Base-by-base conservation (phyloP, 2,797 vertebrate genomes). In the Bradypus variegatus region DNA sequence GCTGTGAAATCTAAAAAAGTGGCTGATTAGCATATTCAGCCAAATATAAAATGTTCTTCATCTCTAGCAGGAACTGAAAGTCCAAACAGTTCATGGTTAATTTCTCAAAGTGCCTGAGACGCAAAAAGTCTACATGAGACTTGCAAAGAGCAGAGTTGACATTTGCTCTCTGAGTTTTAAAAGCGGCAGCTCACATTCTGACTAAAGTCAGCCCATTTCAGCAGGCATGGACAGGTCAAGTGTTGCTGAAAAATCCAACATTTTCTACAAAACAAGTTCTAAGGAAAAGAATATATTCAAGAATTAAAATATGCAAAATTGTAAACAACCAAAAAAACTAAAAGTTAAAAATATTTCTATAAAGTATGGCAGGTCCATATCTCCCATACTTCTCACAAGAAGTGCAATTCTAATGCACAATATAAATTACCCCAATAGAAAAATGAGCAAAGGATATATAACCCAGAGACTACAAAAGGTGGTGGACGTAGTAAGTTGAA, bases 371-470 rank as follows among this genome's bases (percentile, higher is more conserved):
- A 89, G 31, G 36, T 69, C 64, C 67, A 0, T 88, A 67, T 79
- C 27, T 72, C 55, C 53, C 81, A 31, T 36, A 50, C 3, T 58
- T 58, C 21, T 58, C 58, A 83, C 7, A 90, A 90, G 36, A 79
- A 91, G 12, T 70, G 14, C n/a, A 73, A 45, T 45, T 82, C 18
- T 62, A 92, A 90, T 84, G 89, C 50, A 78, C 36, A 58, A 75
- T 19, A 18, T 78, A 82, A 93, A 82, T 33, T 85, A 94, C 75
- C 33, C 50, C 31, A 94, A 94, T 27, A 91, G 27, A 86, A 81
- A 91, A 78, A 83, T n/a, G 45, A 80, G 6, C 31, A 82, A 78
- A 75, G 6, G 58, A 38, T 13, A n/a, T 29, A 86, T 9, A 93
- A 80, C 2, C 8, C 36, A 41, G 18, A 88, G 27, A 27, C 80